These are phyloP conservation scores for Agonopterix subpropinquella DNA, from an alignment of 2,888 invertebrate genomes.

Conservation along the genomic window DNA sequence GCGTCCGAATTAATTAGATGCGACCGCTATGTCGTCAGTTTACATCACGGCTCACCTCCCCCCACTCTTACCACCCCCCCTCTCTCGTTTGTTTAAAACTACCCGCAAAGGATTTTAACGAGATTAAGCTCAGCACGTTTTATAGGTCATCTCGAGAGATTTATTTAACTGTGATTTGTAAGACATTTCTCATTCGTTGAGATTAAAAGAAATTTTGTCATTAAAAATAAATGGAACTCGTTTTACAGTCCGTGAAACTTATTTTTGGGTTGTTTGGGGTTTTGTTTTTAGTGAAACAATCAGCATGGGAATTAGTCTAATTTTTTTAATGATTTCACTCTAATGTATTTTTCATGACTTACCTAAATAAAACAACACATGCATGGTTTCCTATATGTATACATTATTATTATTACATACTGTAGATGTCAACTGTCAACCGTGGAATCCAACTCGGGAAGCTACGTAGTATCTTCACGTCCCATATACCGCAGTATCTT, in stretches of 20 bases:
- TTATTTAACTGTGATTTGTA: slow-evolving; percentile 61
- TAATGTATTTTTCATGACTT: no score
- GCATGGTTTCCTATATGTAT: no score
- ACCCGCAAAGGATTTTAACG: slow-evolving; percentile 66
- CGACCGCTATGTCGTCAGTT: slow-evolving; percentile 39
- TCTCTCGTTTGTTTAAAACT: slow-evolving; percentile 50
- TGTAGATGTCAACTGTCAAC: no score
- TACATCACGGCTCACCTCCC: slow-evolving; percentile 23
- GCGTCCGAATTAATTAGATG: slow-evolving; percentile 62
- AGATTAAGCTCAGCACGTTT: slow-evolving; percentile 59
- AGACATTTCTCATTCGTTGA: slow-evolving; percentile 49
- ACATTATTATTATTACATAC: no score
- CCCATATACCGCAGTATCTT: no score
- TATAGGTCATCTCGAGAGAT: slow-evolving; percentile 65
- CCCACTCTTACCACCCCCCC: slow-evolving; percentile 8
- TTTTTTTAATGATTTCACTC: no score
- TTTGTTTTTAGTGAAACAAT: slow-evolving; percentile 22
- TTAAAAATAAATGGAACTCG: slow-evolving; percentile 51
- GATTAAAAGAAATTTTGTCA: slow-evolving; percentile 58
- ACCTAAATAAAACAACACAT: no score
- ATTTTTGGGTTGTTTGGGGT: slow-evolving; percentile 28
- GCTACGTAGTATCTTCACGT: no score
- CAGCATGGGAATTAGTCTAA: not conserved
- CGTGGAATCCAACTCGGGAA: no score
- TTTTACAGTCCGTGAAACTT: slow-evolving; percentile 44